Base-by-base conservation (phyloP, 2,888 invertebrate species). In the Patella pellucida region DNA sequence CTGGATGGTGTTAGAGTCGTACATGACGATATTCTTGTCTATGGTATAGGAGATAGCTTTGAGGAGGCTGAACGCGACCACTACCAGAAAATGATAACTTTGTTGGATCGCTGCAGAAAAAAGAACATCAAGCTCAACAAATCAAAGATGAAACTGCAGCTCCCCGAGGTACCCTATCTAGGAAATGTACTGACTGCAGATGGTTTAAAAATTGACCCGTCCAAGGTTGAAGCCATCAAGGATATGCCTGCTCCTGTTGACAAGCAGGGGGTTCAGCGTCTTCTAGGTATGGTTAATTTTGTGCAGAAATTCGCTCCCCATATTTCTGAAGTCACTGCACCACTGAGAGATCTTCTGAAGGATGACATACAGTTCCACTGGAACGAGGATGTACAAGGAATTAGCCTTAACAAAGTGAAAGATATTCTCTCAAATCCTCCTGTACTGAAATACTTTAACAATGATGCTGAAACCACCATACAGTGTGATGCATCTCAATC, bases 251-350 rank as follows among this genome's bases (percentile, higher is more conserved):
- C 50, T 27, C 80, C 81, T 31, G 69, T 68, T n/a, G 72, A 80
- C 73, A 75, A 69, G 51, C 23, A 74, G 52, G 76, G 67, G 23
- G 70, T 79, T n/a, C 77, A 76, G 52, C 31, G 78, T 19, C n/a
- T 81, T 23, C 41, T 75, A 12, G 79, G 81, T 12, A 76, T 80
- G 69, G 70, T 76, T 11, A 77, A 78, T 52, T 79, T 74, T 62
- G 70, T 81, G 5, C 72, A 79, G n/a, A 78, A 72, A 72, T 82
- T 81, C 67, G 71, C 77, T 67, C 76, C 78, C 27, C 52, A 69
- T 11, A 14, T 81, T 27, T 79, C 78, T 14, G 75, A 81, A 67
- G 23, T 71, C 12, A 77, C 75, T 14, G 68, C 70, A 52, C 75
- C 79, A 16, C 41, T 81, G n/a, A 67, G 78, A 72, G 52, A 73